Evolutionary conservation across 2,888 invertebrate genomes (phyloP).

Genomic region (Ypsolopha scabrella): DNA sequence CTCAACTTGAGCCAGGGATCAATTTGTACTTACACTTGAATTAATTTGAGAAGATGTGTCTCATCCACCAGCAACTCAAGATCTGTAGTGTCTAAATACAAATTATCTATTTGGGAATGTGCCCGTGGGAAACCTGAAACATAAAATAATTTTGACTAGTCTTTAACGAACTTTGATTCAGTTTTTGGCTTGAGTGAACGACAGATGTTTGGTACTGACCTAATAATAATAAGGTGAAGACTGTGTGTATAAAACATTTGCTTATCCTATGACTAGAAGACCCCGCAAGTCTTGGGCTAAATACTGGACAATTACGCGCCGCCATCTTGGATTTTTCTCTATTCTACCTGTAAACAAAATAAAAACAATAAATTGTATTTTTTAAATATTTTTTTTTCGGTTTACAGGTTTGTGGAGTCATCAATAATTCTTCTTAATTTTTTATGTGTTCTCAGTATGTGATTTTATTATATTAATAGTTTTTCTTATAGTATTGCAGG

Average conservation of each 20-base stretch:
- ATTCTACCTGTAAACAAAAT: conserved; percentile 35
- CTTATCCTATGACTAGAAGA: conserved; percentile 54
- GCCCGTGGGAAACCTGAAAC: conserved; percentile 46
- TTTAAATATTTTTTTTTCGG: too few species aligned
- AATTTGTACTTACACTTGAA: conserved; percentile 69
- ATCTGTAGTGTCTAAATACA: conserved; percentile 70
- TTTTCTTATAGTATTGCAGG: too few species aligned
- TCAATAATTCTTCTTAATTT: too few species aligned
- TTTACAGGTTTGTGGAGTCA: too few species aligned
- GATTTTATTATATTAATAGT: too few species aligned
- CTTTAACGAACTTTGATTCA: too few species aligned
- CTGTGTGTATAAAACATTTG: conserved; percentile 28
- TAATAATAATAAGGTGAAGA: conserved; percentile 34
- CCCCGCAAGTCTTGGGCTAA: conserved; percentile 20
- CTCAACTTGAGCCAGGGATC: too few species aligned
- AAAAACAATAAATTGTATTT: too few species aligned
- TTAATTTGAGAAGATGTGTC: conserved; percentile 63
- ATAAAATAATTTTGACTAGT: too few species aligned
- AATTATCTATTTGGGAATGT: conserved; percentile 44
- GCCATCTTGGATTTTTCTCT: conserved; percentile 33
- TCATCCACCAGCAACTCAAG: conserved; percentile 69
- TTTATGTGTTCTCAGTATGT: too few species aligned
- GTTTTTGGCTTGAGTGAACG: too few species aligned
- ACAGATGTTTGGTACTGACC: conserved; percentile 28
- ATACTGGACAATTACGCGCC: conserved; percentile 26